These are phyloP conservation scores for Puma concolor DNA, from an alignment of 2,113 vertebrate species.

Conservation along the genomic window DNA sequence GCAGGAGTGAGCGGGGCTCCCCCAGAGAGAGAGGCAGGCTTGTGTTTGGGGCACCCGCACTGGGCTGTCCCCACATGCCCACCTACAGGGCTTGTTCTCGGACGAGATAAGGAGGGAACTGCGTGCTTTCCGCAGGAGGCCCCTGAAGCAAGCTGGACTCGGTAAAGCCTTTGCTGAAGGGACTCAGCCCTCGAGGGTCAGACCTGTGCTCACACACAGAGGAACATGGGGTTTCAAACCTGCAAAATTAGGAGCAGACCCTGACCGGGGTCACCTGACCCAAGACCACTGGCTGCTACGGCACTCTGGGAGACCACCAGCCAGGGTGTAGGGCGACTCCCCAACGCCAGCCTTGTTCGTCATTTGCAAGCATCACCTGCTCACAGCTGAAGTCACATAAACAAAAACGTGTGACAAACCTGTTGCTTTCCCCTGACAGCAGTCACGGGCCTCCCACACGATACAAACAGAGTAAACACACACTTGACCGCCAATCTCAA, in stretches of 20 bases:
- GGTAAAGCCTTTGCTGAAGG: background rate
- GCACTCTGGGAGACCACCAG: background rate
- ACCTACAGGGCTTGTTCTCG: background rate
- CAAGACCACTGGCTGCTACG: too few species aligned
- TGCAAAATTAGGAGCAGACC: background rate
- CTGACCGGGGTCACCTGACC: background rate
- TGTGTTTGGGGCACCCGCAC: background rate
- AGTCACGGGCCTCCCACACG: background rate
- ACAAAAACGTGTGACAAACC: background rate
- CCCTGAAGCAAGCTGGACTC: background rate
- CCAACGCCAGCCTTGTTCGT: background rate
- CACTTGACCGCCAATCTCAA: background rate
- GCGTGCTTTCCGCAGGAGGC: background rate
- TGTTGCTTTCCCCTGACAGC: background rate
- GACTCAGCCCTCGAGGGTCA: background rate
- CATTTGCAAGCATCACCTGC: background rate
- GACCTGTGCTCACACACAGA: background rate
- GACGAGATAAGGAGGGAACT: background rate
- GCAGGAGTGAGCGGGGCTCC: rapidly evolving
- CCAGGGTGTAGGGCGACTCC: background rate
- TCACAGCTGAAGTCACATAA: background rate
- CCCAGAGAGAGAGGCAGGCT: background rate
- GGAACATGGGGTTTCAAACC: background rate
- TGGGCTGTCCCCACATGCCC: background rate
- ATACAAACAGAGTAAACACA: background rate